Percentiles rank a stretch among this genome's conserved stretches.
Conservation (phyloP, 2,113 vertebrate genomes). For the Halichoerus grypus region DNA sequence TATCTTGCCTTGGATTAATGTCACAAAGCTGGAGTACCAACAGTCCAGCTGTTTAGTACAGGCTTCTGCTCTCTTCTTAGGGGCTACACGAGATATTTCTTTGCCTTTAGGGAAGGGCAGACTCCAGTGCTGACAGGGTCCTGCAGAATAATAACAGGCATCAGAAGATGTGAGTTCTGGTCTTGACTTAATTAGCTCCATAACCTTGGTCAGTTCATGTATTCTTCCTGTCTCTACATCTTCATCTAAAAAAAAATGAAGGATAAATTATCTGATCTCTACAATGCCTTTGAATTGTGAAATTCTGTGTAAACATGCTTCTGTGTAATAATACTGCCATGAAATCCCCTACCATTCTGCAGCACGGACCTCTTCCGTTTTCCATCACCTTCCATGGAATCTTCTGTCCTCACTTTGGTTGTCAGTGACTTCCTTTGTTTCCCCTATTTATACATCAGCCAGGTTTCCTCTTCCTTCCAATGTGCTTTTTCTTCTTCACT, state of each 20-base stretch:
- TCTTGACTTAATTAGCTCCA: background rate
- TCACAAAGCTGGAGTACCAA: background rate
- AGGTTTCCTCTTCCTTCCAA: background rate
- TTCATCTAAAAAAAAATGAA: background rate
- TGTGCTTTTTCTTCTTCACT: background rate
- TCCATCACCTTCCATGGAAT: background rate
- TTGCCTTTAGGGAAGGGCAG: background rate
- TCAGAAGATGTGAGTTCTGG: background rate
- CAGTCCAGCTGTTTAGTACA: background rate
- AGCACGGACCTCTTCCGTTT: fast-evolving
- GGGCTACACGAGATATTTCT: fast-evolving
- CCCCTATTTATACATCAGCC: background rate
- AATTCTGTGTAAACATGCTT: background rate
- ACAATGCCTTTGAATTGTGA: background rate
- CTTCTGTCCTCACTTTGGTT: background rate
- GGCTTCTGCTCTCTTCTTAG: background rate
- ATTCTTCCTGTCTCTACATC: background rate
- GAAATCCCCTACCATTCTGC: too few species aligned
- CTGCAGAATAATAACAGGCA: background rate
- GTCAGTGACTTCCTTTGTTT: background rate
- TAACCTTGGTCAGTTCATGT: background rate
- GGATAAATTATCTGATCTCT: background rate
- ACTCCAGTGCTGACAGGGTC: too few species aligned
- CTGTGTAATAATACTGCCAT: background rate
- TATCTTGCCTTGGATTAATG: background rate